Conservation (phyloP, 2,888 invertebrate species). For the Linnaemya vulpina region DNA sequence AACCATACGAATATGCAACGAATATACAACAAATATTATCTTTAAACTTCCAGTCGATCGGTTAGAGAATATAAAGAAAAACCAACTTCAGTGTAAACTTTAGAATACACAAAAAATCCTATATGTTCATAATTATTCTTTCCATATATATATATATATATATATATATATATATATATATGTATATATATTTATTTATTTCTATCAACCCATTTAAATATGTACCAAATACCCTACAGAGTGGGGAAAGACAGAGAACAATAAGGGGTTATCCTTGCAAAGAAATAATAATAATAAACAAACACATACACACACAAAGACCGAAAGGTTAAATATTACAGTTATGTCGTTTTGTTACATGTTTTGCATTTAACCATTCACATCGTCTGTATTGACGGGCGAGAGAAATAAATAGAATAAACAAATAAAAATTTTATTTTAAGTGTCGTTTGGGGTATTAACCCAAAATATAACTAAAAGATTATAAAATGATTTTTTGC, state of each 20-base stretch:
- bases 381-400: not conserved
- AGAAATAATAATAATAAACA: not conserved
- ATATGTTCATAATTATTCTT: no score
- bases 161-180: no score
- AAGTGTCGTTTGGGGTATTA: conserved; percentile 71
- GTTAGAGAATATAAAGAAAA: no score
- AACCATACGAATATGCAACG: no score
- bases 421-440: conserved; percentile 56
- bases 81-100: no score
- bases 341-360: conserved; percentile 51
- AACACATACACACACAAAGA: not conserved
- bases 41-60: no score
- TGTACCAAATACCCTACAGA: not conserved
- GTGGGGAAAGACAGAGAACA: not conserved
- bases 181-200: not conserved
- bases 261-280: conserved; percentile 4
- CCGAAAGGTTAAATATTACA: conserved; percentile 21
- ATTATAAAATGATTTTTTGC: conserved; percentile 48
- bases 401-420: conserved; percentile 24
- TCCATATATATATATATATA: no score
- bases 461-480: conserved; percentile 45
- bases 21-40: no score
- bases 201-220: conserved; percentile 3
- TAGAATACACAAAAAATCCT: no score
- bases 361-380: conserved; percentile 9